phyloP scores from a whole-genome alignment of 2,797 vertebrate genomes.

The Sphenodon punctatus region DNA sequence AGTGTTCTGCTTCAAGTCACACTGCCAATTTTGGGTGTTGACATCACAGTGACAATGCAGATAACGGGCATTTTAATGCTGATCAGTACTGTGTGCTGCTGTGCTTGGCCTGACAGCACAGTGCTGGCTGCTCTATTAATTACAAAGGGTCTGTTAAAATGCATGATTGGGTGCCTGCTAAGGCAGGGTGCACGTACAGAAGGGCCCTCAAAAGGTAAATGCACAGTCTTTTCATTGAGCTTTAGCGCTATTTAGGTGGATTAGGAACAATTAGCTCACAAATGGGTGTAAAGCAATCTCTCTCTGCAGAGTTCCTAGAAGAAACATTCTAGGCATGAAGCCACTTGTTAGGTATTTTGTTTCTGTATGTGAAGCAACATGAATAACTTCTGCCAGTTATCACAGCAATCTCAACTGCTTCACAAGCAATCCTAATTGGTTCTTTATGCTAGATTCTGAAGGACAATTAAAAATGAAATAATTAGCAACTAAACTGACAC shows the following conservation, averaged over 20 bases:
- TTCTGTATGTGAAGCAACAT: conserved; percentile 39
- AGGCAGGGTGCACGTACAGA: background rate
- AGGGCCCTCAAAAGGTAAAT: conserved; percentile 14
- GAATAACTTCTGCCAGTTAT: conserved; percentile 52
- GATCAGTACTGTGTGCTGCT: background rate
- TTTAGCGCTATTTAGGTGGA: conserved; percentile 50
- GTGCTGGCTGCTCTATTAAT: background rate
- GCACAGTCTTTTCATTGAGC: conserved; percentile 27
- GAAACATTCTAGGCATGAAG: conserved; percentile 50
- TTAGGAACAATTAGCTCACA: conserved; percentile 58
- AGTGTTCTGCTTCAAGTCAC: conserved; percentile 42
- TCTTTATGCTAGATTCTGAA: conserved; percentile 1
- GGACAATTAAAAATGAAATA: conserved; percentile 1
- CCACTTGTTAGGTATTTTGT: conserved; percentile 31
- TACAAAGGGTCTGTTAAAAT: conserved; percentile 38
- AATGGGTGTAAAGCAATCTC: conserved; percentile 41
- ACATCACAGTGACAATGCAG: background rate
- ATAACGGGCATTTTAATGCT: background rate
- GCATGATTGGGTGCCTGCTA: background rate
- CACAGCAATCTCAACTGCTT: conserved; percentile 9
- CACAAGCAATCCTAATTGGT: conserved; percentile 11
- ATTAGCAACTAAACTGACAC: background rate
- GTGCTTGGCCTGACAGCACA: conserved; percentile 9
- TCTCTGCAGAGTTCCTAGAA: conserved; percentile 32
- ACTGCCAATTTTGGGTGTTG: conserved; percentile 3